Evolutionary conservation across 1,140 invertebrate species (phyloP).

Genomic region (Lepidurus couesii): DNA sequence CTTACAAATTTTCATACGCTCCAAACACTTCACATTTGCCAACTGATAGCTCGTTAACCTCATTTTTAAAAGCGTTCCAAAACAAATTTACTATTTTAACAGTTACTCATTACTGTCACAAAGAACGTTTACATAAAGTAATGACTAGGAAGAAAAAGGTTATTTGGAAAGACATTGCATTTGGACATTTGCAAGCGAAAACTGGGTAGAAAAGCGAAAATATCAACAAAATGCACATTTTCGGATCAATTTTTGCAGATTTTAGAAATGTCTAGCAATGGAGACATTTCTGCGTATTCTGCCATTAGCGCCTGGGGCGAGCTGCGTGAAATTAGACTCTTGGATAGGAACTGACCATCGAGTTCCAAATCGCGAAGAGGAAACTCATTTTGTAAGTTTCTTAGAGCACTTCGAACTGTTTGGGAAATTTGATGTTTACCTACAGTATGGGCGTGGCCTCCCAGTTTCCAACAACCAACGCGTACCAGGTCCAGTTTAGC

Average conservation of each 20-base stretch:
- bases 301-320: conserved; percentile 33
- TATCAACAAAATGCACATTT: neutral
- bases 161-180: neutral
- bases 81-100: neutral
- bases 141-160: neutral
- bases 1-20: neutral
- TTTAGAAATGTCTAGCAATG: conserved; percentile 30
- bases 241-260: conserved; percentile 19
- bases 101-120: neutral
- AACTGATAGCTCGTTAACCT: neutral
- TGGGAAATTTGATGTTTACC: neutral
- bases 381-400: conserved; percentile 27
- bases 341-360: conserved; percentile 27
- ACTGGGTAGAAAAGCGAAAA: neutral
- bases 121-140: conserved; percentile 1
- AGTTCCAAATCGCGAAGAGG: conserved; percentile 26
- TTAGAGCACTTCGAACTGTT: neutral
- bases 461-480: conserved; percentile 29
- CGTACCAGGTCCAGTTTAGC: conserved; percentile 26
- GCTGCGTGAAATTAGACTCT: conserved; percentile 14
- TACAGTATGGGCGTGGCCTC: neutral
- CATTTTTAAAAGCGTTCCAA: neutral
- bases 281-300: conserved; percentile 34
- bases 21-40: neutral
- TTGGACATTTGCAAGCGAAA: neutral